A percentile compares a stretch with the other conserved stretches of the same genome.
Conservation (phyloP, 2,113 vertebrate genomes). For the Thalassoma bifasciatum region DNA sequence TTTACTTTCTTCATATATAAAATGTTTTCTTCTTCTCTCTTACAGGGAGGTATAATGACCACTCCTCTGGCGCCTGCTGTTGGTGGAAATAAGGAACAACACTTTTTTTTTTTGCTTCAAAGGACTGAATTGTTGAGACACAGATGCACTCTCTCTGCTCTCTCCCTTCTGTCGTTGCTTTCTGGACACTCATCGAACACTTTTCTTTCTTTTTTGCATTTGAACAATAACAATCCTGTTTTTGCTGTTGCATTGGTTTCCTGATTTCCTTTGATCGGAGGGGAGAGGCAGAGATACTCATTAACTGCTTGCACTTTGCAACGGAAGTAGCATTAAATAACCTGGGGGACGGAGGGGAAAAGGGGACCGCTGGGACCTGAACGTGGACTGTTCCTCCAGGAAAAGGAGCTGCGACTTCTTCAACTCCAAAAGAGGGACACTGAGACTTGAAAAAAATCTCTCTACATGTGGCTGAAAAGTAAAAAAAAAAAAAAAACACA, state of each 20-base stretch:
- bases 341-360: slow-evolving; percentile 25
- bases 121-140: slow-evolving; percentile 66
- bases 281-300: slow-evolving; percentile 66
- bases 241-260: slow-evolving; percentile 57
- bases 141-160: slow-evolving; percentile 75
- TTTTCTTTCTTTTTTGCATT: slow-evolving; percentile 46
- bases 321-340: slow-evolving; percentile 75
- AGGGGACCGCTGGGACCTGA: slow-evolving; percentile 9
- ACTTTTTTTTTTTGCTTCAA: slow-evolving; percentile 45
- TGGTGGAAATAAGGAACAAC: slow-evolving; percentile 43
- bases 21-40: slow-evolving; percentile 1
- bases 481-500: too few relatives aligned
- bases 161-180: slow-evolving; percentile 53
- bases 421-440: neutral
- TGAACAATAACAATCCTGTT: slow-evolving; percentile 25
- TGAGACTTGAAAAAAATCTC: slow-evolving; percentile 32
- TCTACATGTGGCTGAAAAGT: neutral
- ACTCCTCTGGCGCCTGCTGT: slow-evolving; percentile 31
- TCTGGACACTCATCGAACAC: slow-evolving; percentile 33
- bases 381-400: slow-evolving; percentile 17
- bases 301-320: slow-evolving; percentile 84
- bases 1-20: neutral
- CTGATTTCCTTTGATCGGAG: slow-evolving; percentile 27
- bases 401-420: slow-evolving; percentile 5
- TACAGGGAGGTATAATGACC: slow-evolving; percentile 82